Conservation (phyloP, 2,888 invertebrate species). For the Nesidiocoris tenuis region DNA sequence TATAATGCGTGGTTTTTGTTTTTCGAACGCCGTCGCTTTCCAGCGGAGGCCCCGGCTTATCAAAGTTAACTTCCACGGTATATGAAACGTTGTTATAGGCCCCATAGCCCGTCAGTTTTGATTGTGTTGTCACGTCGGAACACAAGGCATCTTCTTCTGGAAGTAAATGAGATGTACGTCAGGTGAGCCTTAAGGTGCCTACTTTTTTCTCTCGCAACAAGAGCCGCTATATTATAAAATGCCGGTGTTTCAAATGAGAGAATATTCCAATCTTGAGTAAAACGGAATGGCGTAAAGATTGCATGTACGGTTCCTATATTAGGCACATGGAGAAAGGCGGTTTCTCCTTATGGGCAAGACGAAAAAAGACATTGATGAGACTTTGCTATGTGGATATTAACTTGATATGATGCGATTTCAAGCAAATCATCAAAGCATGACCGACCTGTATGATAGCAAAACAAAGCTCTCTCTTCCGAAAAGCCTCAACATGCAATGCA, state of each 20-base stretch:
- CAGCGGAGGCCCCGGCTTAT: slow-evolving; percentile 6
- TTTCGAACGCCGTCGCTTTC: slow-evolving; percentile 18
- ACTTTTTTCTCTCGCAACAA: slow-evolving; percentile 24
- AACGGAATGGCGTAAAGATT: slow-evolving; percentile 28
- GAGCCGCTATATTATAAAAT: neutral
- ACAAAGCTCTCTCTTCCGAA: no score
- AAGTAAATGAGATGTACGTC: slow-evolving; percentile 39
- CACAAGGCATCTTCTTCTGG: slow-evolving; percentile 14
- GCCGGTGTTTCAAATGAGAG: slow-evolving; percentile 6
- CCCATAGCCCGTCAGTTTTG: slow-evolving; percentile 40
- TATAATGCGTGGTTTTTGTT: no score
- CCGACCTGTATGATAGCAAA: no score
- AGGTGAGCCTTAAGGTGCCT: slow-evolving; percentile 13
- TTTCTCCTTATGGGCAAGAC: neutral
- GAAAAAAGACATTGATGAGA: neutral
- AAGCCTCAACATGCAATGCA: no score
- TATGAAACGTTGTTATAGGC: slow-evolving; percentile 3
- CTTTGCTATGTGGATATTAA: neutral
- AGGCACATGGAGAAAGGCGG: neutral
- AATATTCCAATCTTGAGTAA: slow-evolving; percentile 40
- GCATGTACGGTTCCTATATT: neutral
- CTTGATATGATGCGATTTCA: neutral
- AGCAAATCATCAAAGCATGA: no score
- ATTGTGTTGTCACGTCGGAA: slow-evolving; percentile 33
- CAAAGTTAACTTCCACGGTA: neutral